Evolutionary conservation across 2,888 invertebrate species (phyloP).

Genomic region (Oxyscelio sp.): DNA sequence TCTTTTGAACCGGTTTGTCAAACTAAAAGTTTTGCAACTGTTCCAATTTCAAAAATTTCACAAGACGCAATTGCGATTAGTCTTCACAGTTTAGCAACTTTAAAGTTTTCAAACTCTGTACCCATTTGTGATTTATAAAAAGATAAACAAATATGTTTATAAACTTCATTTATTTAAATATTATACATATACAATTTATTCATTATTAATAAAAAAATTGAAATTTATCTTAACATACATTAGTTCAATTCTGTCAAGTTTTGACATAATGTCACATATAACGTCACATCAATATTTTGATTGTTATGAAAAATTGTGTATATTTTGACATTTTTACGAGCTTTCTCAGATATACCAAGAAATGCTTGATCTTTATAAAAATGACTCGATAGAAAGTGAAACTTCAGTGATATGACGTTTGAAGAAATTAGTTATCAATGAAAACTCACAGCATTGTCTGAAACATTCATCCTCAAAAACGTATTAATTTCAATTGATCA

Average conservation of each 20-base stretch:
- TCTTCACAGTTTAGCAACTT: not conserved
- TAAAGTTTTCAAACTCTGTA: not conserved
- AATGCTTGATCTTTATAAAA: not conserved
- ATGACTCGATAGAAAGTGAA: not conserved
- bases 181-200: too few relatives aligned
- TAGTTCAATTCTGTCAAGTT: too few relatives aligned
- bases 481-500: conserved; percentile 36
- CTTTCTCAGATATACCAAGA: too few relatives aligned
- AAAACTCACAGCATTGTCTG: conserved; percentile 67
- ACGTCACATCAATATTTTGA: too few relatives aligned
- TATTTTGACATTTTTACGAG: too few relatives aligned
- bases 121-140: not conserved
- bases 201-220: too few relatives aligned
- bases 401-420: not conserved
- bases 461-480: conserved; percentile 72
- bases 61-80: not conserved
- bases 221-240: too few relatives aligned
- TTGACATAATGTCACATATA: too few relatives aligned
- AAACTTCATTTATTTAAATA: too few relatives aligned
- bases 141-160: too few relatives aligned
- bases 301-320: too few relatives aligned
- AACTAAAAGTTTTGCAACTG: conserved; percentile 12
- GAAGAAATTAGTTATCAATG: not conserved
- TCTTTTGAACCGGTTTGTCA: conserved; percentile 42
- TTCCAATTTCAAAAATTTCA: conserved; percentile 29